Percentiles rank a stretch among this genome's conserved stretches.
Conservation (phyloP, 2,888 invertebrate genomes). For the Oligia latruncula region DNA sequence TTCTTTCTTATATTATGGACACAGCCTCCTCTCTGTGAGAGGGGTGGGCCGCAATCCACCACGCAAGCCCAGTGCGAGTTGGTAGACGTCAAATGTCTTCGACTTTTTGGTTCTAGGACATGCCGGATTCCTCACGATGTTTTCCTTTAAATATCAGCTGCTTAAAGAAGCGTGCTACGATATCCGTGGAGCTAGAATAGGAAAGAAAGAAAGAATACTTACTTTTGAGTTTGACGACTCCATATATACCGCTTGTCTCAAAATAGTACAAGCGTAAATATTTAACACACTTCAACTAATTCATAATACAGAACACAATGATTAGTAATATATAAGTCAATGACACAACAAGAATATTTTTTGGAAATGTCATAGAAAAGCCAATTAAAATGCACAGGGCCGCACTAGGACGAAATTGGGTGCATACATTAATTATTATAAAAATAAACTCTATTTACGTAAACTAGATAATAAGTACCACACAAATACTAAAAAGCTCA, state of each 20-base stretch:
- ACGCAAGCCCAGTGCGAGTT: no score
- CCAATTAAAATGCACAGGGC: constrained; percentile 13
- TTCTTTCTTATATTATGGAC: no score
- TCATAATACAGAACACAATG: background rate
- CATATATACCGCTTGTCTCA: background rate
- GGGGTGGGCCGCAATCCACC: no score
- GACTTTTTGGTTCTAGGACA: no score
- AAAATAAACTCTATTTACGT: background rate
- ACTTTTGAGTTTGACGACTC: background rate
- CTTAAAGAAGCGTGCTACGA: no score
- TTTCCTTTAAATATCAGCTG: no score
- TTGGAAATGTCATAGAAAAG: background rate
- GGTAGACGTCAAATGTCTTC: no score
- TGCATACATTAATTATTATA: background rate
- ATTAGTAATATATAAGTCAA: no score
- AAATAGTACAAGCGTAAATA: background rate
- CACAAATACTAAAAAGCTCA: background rate
- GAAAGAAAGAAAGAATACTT: background rate
- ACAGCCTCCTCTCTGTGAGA: no score
- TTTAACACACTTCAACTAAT: background rate
- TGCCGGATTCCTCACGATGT: no score
- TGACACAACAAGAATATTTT: background rate
- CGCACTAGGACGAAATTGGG: constrained; percentile 8
- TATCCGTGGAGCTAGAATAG: no score
- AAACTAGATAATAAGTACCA: background rate